Evolutionary conservation across 1,140 invertebrate species (phyloP).

Genomic region (Hestina assimilis): DNA sequence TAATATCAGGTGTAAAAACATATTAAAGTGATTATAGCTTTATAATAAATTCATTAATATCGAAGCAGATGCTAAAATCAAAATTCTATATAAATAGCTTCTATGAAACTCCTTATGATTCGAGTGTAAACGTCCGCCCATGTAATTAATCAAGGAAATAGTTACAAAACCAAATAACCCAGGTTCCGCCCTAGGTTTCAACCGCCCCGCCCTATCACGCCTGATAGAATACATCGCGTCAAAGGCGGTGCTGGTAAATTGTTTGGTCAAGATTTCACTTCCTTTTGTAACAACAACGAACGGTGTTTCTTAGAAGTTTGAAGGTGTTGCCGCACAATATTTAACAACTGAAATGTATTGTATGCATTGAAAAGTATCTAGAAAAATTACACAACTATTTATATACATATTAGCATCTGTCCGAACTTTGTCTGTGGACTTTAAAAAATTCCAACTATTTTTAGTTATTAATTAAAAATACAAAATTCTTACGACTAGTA

Average conservation of each 20-base stretch:
- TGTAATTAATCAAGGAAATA: constrained; percentile 48
- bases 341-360: neutral
- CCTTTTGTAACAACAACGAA: constrained; percentile 23
- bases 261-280: constrained; percentile 47
- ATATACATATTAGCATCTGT: too few relatives aligned
- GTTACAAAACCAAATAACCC: constrained; percentile 24
- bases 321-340: constrained; percentile 6
- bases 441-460: too few relatives aligned
- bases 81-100: neutral
- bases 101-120: neutral
- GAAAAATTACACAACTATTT: too few relatives aligned
- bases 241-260: constrained; percentile 46
- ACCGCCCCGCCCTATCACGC: constrained; percentile 12
- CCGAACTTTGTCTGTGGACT: too few relatives aligned
- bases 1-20: too few relatives aligned
- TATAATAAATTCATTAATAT: neutral
- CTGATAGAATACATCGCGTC: neutral
- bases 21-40: too few relatives aligned
- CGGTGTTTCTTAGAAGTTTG: constrained; percentile 20
- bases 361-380: constrained; percentile 5
- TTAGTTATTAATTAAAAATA: too few relatives aligned
- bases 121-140: constrained; percentile 37
- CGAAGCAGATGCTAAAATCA: constrained; percentile 12
- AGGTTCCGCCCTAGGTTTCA: constrained; percentile 8
- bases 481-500: too few relatives aligned